Percentiles rank a stretch among this genome's conserved stretches.
Conservation (phyloP, 2,113 vertebrate genomes). For the Gallinago paraguaiae region DNA sequence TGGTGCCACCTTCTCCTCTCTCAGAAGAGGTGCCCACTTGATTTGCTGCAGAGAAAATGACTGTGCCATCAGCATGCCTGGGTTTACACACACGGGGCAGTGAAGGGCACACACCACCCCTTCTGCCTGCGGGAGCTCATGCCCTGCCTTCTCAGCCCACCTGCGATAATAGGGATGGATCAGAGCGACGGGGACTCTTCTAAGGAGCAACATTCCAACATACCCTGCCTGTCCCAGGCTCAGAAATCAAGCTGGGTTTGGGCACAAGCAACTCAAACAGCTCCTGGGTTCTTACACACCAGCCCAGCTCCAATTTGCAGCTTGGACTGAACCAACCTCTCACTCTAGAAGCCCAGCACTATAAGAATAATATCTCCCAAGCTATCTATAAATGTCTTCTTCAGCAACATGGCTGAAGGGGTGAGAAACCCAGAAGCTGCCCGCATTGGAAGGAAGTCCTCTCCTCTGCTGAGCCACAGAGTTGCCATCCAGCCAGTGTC, state of each 20-base stretch:
- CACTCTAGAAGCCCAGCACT: not conserved
- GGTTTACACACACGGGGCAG: rapidly evolving
- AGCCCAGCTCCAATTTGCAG: rapidly evolving
- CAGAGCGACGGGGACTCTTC: not conserved
- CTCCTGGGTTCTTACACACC: not conserved
- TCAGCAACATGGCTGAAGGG: not conserved
- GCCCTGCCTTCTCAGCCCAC: not conserved
- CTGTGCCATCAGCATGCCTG: not conserved
- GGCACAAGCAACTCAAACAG: not conserved
- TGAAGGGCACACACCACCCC: not conserved
- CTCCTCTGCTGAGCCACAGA: not conserved
- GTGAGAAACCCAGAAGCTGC: not conserved
- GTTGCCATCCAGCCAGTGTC: not conserved
- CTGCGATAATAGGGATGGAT: not conserved
- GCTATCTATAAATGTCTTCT: not conserved
- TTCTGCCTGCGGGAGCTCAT: not conserved
- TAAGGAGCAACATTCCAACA: not conserved
- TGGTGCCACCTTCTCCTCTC: not conserved
- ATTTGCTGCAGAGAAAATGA: not conserved
- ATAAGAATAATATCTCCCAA: not conserved
- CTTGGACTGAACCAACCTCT: not conserved
- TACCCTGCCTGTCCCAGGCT: not conserved
- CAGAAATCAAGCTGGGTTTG: not conserved
- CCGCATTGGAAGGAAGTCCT: not conserved
- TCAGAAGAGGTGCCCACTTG: not conserved